These are phyloP conservation scores for Alca torda DNA, from an alignment of 2,797 vertebrate genomes.

Conservation along the genomic window DNA sequence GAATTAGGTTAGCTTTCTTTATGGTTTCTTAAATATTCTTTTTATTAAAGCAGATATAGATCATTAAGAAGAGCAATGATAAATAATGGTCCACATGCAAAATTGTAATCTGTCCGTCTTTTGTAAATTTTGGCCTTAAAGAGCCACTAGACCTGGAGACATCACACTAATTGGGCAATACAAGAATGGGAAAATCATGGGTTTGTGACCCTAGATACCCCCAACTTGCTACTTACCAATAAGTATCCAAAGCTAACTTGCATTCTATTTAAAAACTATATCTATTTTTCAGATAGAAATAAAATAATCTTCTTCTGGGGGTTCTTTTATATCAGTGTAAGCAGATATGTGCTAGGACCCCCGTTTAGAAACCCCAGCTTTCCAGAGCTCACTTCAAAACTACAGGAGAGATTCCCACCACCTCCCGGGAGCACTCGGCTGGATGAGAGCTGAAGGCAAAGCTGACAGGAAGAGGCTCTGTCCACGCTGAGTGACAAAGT, in stretches of 20 bases:
- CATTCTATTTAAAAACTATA: neutral
- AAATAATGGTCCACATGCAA: neutral
- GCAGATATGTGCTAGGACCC: neutral
- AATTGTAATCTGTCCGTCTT: neutral
- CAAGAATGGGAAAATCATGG: neutral
- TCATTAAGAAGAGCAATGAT: neutral
- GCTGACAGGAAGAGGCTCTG: neutral
- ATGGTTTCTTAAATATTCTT: constrained; percentile 22
- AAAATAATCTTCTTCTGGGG: neutral
- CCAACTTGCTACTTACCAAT: neutral
- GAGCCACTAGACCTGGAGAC: neutral
- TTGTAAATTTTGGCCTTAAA: neutral
- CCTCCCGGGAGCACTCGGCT: neutral
- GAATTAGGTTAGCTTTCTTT: constrained; percentile 15
- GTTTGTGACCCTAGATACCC: neutral
- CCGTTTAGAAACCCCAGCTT: neutral
- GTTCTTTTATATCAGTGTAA: neutral
- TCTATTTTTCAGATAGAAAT: neutral
- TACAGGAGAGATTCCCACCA: neutral
- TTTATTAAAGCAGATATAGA: constrained; percentile 42
- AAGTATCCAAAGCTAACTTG: neutral
- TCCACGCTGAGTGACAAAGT: fast-evolving
- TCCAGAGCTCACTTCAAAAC: neutral
- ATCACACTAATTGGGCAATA: neutral
- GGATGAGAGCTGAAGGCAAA: neutral